A percentile compares a stretch with the other conserved stretches of the same genome.
phyloP scores from a whole-genome alignment of 2,113 vertebrate species.

The Rhynchomys soricoides region DNA sequence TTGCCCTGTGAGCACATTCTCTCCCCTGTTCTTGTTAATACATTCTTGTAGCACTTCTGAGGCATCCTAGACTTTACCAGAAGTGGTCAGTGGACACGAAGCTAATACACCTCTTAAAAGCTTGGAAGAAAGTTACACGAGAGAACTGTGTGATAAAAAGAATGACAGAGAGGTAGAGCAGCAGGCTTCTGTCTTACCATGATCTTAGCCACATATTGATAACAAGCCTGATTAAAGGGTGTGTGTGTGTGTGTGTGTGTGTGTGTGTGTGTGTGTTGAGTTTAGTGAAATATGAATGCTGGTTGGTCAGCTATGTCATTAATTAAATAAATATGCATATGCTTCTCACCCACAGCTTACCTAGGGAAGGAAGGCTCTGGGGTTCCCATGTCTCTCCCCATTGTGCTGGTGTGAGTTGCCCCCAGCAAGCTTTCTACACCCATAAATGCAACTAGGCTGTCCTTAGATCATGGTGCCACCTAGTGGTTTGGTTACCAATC shows the following conservation, averaged over 20 bases:
- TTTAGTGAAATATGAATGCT: not conserved
- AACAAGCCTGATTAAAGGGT: not conserved
- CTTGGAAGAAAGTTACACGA: not conserved
- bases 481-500: slow-evolving; percentile 33
- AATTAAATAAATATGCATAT: slow-evolving; percentile 46
- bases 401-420: not conserved
- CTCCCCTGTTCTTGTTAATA: not conserved
- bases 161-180: not conserved
- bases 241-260: not conserved
- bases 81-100: not conserved
- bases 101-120: slow-evolving; percentile 2
- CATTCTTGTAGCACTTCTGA: not conserved
- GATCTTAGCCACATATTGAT: not conserved
- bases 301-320: not conserved
- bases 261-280: not conserved
- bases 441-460: slow-evolving; percentile 73
- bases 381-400: not conserved
- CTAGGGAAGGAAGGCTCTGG: not conserved
- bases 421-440: not conserved
- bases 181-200: not conserved
- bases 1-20: not conserved
- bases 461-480: slow-evolving; percentile 71
- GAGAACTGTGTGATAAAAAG: not conserved
- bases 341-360: not conserved
- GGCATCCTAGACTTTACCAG: not conserved